Evolutionary conservation across 2,797 vertebrate genomes (phyloP).

Genomic region (Ara ararauna): DNA sequence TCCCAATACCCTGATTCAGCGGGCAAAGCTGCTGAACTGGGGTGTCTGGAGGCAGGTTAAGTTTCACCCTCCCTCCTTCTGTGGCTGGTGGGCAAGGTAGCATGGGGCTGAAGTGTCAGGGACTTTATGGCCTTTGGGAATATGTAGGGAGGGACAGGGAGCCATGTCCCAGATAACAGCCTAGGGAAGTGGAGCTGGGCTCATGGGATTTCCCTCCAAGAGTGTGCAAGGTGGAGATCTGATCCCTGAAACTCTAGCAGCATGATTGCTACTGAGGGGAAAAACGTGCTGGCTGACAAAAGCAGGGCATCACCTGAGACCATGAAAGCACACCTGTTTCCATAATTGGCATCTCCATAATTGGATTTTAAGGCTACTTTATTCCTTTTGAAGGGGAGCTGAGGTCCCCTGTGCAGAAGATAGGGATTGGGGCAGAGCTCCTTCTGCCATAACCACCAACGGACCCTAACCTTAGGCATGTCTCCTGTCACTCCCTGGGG

Average conservation of each 20-base stretch:
- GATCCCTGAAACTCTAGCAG: not conserved
- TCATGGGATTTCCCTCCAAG: not conserved
- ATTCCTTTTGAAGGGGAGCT: not conserved
- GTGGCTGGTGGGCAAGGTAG: fast-evolving
- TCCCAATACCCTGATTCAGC: not conserved
- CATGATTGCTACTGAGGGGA: not conserved
- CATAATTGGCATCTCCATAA: not conserved
- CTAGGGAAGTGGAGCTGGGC: not conserved
- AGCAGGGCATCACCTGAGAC: not conserved
- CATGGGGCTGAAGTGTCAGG: fast-evolving
- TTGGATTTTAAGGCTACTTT: not conserved
- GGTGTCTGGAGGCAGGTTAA: not conserved
- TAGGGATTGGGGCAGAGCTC: not conserved
- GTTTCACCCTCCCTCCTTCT: not conserved
- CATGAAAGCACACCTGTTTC: fast-evolving
- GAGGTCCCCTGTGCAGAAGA: not conserved
- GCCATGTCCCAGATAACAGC: not conserved
- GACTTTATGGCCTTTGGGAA: not conserved
- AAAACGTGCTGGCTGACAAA: not conserved
- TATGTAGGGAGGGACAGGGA: not conserved
- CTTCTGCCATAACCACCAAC: not conserved
- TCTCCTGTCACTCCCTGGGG: not conserved
- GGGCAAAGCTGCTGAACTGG: not conserved
- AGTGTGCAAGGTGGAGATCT: fast-evolving
- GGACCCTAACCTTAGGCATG: not conserved